Conservation (phyloP, 2,113 vertebrate species). For the Solea solea region DNA sequence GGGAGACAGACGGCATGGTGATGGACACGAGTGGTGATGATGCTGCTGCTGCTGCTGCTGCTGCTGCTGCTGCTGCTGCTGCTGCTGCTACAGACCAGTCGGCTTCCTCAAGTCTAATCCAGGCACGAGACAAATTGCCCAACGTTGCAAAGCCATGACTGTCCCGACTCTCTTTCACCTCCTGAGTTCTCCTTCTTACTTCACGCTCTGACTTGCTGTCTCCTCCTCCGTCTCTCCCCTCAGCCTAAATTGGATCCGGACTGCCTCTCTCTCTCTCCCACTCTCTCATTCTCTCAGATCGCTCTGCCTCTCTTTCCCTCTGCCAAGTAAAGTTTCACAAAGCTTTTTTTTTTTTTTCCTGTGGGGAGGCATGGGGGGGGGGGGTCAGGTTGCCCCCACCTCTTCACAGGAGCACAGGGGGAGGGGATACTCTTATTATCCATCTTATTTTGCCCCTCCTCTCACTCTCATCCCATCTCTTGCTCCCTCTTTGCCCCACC, state of each 20-base stretch:
- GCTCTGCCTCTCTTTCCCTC: constrained; percentile 49
- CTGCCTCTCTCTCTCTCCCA: constrained; percentile 59
- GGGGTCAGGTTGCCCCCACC: constrained; percentile 73
- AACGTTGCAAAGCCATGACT: constrained; percentile 71
- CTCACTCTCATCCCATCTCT: constrained; percentile 63
- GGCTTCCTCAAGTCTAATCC: constrained; percentile 61
- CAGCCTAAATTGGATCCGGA: constrained; percentile 57
- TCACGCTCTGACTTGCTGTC: constrained; percentile 40
- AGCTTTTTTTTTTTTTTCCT: constrained; percentile 61
- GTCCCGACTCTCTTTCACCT: constrained; percentile 28
- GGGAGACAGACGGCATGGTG: constrained; percentile 83
- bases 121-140: constrained; percentile 45
- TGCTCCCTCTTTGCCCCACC: constrained; percentile 69
- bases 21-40: constrained; percentile 37
- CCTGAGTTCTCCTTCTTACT: constrained; percentile 18
- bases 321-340: constrained; percentile 78
- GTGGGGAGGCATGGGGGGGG: constrained; percentile 43
- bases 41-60: constrained; percentile 39
- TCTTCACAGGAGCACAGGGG: constrained; percentile 81
- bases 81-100: constrained; percentile 50
- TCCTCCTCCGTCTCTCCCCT: constrained; percentile 44
- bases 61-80: constrained; percentile 32
- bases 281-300: constrained; percentile 59
- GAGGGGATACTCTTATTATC: constrained; percentile 79
- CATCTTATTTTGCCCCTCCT: constrained; percentile 76